Evolutionary conservation across 2,797 vertebrate genomes (phyloP).

Genomic region (Brotogeris chrysoptera): DNA sequence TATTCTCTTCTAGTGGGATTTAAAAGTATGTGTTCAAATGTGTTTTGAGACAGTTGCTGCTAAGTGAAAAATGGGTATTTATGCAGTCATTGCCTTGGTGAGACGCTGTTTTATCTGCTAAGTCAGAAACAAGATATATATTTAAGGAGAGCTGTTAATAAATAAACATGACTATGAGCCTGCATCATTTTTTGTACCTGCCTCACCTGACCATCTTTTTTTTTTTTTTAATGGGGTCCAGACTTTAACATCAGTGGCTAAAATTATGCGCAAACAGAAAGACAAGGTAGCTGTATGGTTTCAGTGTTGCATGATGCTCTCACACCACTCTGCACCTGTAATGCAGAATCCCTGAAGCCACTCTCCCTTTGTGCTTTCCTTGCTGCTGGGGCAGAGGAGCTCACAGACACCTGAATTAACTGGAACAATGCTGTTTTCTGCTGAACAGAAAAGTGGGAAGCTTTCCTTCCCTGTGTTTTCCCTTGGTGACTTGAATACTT

Average conservation of each 20-base stretch:
- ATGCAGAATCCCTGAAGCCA: background rate
- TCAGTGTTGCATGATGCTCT: background rate
- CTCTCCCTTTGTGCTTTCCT: background rate
- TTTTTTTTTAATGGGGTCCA: background rate
- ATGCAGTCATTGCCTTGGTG: background rate
- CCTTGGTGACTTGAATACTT: background rate
- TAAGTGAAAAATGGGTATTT: background rate
- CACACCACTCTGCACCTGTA: background rate
- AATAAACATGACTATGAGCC: background rate
- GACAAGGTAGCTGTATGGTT: background rate
- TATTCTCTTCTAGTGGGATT: background rate
- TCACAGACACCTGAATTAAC: background rate
- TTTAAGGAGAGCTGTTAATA: background rate
- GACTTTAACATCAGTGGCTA: background rate
- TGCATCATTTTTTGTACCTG: background rate
- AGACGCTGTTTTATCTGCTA: background rate
- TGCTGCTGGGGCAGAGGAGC: background rate
- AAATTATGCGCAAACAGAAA: background rate
- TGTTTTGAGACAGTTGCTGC: background rate
- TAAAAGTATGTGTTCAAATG: background rate
- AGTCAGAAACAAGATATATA: background rate
- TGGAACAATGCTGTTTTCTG: background rate
- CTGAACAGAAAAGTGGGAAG: fast-evolving
- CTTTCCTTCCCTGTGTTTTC: background rate
- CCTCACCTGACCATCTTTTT: background rate